A percentile compares a stretch with the other conserved stretches of the same genome.
phyloP scores from a whole-genome alignment of 2,113 vertebrate species.

The Mohoua ochrocephala region DNA sequence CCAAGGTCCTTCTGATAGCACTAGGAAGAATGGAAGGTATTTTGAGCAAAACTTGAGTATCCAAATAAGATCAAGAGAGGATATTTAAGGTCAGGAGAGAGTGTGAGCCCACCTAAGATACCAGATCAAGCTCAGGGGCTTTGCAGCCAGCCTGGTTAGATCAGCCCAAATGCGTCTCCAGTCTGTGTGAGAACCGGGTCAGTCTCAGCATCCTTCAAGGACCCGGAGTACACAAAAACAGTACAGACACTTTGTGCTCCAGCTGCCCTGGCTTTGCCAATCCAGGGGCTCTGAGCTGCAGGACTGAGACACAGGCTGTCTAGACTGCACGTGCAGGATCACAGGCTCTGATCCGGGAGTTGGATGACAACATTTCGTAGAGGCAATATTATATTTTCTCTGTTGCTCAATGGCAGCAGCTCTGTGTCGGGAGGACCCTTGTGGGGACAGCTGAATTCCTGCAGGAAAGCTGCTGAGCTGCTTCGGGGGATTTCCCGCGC shows the following conservation, averaged over 20 bases:
- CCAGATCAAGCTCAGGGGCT: background rate
- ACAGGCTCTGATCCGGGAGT: background rate
- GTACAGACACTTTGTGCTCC: background rate
- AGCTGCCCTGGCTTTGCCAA: background rate
- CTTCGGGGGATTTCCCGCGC: background rate
- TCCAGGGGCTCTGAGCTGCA: background rate
- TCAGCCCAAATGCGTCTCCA: background rate
- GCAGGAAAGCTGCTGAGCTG: background rate
- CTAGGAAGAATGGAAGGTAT: background rate
- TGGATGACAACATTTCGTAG: constrained; percentile 15
- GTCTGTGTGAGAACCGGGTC: background rate
- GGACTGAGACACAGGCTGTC: background rate
- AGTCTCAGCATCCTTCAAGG: background rate
- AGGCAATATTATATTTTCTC: background rate
- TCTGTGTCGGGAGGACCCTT: background rate
- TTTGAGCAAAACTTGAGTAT: background rate
- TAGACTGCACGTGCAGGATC: constrained; percentile 41
- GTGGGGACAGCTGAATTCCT: background rate
- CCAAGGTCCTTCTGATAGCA: background rate
- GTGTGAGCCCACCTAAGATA: background rate
- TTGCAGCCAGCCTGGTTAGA: background rate
- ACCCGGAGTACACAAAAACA: background rate
- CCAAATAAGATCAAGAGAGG: background rate
- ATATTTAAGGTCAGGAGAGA: background rate
- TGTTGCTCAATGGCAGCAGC: background rate